Percentiles rank a stretch among this genome's conserved stretches.
Conservation (phyloP, 2,113 vertebrate genomes). For the Trogon melanurus region DNA sequence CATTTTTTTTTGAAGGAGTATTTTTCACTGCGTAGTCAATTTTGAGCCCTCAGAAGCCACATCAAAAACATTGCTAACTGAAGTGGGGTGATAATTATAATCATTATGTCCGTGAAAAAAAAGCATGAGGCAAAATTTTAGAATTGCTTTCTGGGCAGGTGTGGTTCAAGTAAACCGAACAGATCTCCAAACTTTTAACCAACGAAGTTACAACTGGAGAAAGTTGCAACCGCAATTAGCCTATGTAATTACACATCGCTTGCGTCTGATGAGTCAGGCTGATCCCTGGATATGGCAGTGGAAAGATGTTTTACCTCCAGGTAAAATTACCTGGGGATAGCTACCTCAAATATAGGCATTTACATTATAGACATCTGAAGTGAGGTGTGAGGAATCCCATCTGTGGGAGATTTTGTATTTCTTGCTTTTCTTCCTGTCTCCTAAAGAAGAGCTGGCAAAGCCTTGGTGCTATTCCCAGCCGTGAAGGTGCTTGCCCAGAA, state of each 20-base stretch:
- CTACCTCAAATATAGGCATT: background rate
- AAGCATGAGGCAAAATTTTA: background rate
- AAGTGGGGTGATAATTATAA: conserved; percentile 21
- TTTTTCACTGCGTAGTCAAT: background rate
- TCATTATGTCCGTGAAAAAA: conserved; percentile 12
- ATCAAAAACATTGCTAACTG: conserved; percentile 17
- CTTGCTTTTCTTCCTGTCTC: background rate
- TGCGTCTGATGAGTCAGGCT: conserved; percentile 17
- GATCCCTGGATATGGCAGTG: background rate
- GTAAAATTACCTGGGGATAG: background rate
- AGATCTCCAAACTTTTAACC: background rate
- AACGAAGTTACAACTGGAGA: conserved; percentile 21
- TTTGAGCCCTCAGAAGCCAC: background rate
- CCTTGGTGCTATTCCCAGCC: background rate
- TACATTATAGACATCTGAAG: background rate
- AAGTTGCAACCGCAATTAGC: background rate
- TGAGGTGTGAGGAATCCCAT: background rate
- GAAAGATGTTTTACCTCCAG: background rate
- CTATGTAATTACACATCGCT: background rate
- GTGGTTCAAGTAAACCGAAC: background rate
- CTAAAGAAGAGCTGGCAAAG: background rate
- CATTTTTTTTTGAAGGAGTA: background rate
- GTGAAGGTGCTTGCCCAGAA: background rate
- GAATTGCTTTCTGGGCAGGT: background rate
- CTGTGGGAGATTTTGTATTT: background rate